These are phyloP conservation scores for Borostomias antarcticus DNA, from an alignment of 2,797 vertebrate species.

Conservation along the genomic window DNA sequence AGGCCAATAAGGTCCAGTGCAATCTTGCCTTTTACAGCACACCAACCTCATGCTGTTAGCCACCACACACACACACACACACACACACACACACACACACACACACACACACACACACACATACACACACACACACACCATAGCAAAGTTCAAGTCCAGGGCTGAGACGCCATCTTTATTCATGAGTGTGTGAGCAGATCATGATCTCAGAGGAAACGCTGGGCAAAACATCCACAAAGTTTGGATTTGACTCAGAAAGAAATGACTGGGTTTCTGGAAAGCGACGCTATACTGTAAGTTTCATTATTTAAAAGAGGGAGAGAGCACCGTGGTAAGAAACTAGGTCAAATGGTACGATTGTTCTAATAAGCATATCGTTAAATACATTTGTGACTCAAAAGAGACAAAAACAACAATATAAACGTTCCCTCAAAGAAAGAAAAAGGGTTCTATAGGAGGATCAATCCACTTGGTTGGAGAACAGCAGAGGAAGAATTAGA, in stretches of 20 bases:
- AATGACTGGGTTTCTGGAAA: too few relatives aligned
- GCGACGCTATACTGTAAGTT: too few relatives aligned
- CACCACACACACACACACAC: slow-evolving; percentile 25
- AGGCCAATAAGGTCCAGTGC: slow-evolving; percentile 58
- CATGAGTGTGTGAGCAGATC: slow-evolving; percentile 3
- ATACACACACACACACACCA: slow-evolving; percentile 7
- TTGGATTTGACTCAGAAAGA: too few relatives aligned
- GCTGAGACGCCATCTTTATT: slow-evolving; percentile 21
- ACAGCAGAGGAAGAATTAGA: too few relatives aligned
- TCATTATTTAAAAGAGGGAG: too few relatives aligned
- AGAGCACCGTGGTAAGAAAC: too few relatives aligned
- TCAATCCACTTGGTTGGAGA: too few relatives aligned
- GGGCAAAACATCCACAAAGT: background rate
- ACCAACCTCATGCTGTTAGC: slow-evolving; percentile 38
- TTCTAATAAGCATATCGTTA: too few relatives aligned
- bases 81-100: background rate
- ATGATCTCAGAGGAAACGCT: background rate
- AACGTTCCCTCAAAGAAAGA: background rate
- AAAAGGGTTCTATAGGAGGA: background rate
- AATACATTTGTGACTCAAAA: background rate
- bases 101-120: background rate
- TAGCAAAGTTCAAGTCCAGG: slow-evolving; percentile 8
- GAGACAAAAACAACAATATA: background rate
- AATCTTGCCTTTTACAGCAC: slow-evolving; percentile 52
- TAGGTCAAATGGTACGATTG: too few relatives aligned